Evolutionary conservation across 2,888 invertebrate species (phyloP), one percentile per base, ranked within the genome.

Genomic region (Metacarcinus magister): DNA sequence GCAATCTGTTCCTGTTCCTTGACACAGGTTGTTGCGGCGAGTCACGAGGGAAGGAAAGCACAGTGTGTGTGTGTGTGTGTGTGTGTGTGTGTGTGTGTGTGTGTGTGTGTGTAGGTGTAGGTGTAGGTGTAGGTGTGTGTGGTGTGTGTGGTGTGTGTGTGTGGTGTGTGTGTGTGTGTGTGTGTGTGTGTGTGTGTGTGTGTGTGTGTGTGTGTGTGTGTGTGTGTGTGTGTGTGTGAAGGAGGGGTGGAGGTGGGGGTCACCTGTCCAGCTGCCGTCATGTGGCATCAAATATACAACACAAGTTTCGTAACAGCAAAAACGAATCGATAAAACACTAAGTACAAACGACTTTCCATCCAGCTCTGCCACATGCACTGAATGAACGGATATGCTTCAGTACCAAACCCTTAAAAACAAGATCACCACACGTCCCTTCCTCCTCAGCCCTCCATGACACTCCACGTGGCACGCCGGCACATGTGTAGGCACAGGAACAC

Each of bases 11-110:
- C 87, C 3, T 16, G 87, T 87, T 39, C 75, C 75, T 82, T 82
- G 75, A 82, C n/a, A 82, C 28, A 82, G 75, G 75, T 82, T 82
- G 75, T 82, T 82, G 75, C 28, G n/a, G n/a, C 28, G n/a, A 28
- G n/a, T 82, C 39, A 87, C 87, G 39, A 32, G 87, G 39, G 87
- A 87, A 87, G 87, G 87, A 19, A 16, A 87, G 39, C 32, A 75
- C 28, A 2, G 5, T 75, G 60, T 75, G 75, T 75, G 75, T 75
- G 75, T 75, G 75, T 75, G 75, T 75, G 75, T 75, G 75, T 75
- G 75, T 75, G 75, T 75, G 75, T 75, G 75, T 75, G 75, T 75
- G 75, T 75, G 75, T 75, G 75, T 75, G 75, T 75, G 75, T 75
- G 75, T 75, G n/a, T 75, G 67, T 75, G n/a, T 75, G n/a, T 75